Evolutionary conservation across 2,113 vertebrate species (phyloP).

Genomic region (Chionis minor): DNA sequence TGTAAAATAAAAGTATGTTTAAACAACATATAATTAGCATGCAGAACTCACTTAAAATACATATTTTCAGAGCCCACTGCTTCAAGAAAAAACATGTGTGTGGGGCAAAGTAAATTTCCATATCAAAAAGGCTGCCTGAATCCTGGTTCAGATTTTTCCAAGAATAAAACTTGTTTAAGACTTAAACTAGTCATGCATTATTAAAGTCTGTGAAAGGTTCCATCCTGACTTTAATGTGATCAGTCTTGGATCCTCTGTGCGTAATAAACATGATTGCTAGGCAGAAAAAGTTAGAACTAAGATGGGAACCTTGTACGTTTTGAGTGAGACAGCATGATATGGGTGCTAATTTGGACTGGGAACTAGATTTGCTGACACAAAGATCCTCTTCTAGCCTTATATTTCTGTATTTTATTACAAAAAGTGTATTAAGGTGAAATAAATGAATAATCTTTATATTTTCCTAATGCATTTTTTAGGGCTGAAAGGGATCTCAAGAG

Average conservation of each 20-base stretch:
- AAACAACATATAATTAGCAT: background rate
- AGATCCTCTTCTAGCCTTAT: background rate
- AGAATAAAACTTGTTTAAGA: background rate
- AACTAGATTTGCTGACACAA: background rate
- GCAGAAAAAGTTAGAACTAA: background rate
- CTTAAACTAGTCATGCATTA: background rate
- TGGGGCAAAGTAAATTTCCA: background rate
- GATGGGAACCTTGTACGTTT: background rate
- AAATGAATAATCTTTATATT: background rate
- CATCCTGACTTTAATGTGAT: background rate
- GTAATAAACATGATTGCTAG: background rate
- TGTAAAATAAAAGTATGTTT: background rate
- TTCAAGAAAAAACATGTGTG: background rate
- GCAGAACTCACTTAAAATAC: background rate
- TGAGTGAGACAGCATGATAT: background rate
- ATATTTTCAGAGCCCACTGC: background rate
- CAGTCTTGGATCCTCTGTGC: background rate
- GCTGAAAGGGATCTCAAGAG: background rate
- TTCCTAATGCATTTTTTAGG: background rate
- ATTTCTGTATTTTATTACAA: background rate
- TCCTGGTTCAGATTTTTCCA: background rate
- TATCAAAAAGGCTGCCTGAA: background rate
- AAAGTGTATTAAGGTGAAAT: background rate
- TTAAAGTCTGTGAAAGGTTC: background rate
- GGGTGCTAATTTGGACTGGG: background rate